These are phyloP conservation scores for Pteria penguin DNA, from an alignment of 2,888 invertebrate genomes.

Conservation along the genomic window DNA sequence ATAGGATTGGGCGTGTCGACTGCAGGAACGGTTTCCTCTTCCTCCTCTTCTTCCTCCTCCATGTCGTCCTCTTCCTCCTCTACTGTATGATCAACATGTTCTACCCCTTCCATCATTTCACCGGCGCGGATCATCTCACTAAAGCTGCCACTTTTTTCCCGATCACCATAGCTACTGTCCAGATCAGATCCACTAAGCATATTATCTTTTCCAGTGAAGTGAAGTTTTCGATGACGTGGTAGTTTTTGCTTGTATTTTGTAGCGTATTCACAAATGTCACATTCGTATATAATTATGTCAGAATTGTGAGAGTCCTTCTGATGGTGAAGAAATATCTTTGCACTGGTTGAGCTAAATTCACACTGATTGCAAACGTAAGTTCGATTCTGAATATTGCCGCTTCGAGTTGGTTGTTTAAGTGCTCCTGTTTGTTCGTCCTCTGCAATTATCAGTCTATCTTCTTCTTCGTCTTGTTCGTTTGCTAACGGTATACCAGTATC, in stretches of 20 bases:
- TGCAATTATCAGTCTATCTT: conserved; percentile 62
- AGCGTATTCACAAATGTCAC: conserved; percentile 76
- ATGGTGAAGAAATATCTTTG: conserved; percentile 69
- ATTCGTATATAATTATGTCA: conserved; percentile 71
- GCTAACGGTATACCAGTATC: conserved; percentile 18
- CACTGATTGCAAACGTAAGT: conserved; percentile 67
- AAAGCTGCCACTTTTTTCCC: conserved; percentile 42
- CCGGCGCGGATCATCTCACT: conserved; percentile 5
- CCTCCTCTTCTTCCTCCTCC: conserved; percentile 59
- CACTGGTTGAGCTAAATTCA: conserved; percentile 66
- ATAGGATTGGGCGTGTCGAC: conserved; percentile 29
- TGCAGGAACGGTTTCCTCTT: conserved; percentile 43
- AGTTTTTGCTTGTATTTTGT: conserved; percentile 75
- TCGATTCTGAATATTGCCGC: conserved; percentile 69
- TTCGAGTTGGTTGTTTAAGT: conserved; percentile 52
- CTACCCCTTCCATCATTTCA: conserved; percentile 51
- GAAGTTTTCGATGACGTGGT: conserved; percentile 69
- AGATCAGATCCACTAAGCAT: conserved; percentile 50
- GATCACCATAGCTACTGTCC: conserved; percentile 56
- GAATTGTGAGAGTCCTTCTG: conserved; percentile 68
- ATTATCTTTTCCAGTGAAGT: conserved; percentile 65
- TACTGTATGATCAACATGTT: conserved; percentile 52
- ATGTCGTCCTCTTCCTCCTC: conserved; percentile 58
- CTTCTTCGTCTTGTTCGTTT: conserved; percentile 60
- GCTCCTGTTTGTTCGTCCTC: conserved; percentile 45